Evolutionary conservation across 2,888 invertebrate genomes (phyloP).

Genomic region (Perdita meconis): DNA sequence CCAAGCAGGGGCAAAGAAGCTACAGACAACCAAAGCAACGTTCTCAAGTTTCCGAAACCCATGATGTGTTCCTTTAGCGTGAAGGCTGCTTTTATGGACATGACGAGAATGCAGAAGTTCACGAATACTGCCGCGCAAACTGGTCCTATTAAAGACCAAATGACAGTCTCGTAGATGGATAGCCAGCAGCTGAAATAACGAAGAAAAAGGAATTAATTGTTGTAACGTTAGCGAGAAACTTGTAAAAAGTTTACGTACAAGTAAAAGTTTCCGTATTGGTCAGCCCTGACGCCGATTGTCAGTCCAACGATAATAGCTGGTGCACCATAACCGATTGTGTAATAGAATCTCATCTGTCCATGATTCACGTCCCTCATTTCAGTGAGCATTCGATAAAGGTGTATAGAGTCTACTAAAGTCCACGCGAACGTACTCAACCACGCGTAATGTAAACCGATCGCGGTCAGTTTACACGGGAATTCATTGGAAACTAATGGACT

Average conservation of each 20-base stretch:
- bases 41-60: constrained; percentile 89
- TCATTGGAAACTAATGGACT: constrained; percentile 92
- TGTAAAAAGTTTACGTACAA: constrained; percentile 90
- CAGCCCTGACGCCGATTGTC: constrained; percentile 95
- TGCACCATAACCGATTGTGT: constrained; percentile 95
- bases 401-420: constrained; percentile 96
- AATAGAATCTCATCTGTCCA: constrained; percentile 96
- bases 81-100: constrained; percentile 95
- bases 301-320: constrained; percentile 96
- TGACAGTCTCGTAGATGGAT: constrained; percentile 95
- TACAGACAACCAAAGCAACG: constrained; percentile 94
- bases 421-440: constrained; percentile 96
- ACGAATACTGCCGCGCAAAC: constrained; percentile 91
- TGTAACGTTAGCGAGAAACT: background rate
- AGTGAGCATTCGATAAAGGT: constrained; percentile 96
- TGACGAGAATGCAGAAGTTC: constrained; percentile 92
- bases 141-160: constrained; percentile 98
- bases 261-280: constrained; percentile 96
- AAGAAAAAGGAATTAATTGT: too few relatives aligned
- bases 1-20: constrained; percentile 93
- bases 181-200: constrained; percentile 93
- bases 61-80: constrained; percentile 95
- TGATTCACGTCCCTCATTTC: constrained; percentile 98
- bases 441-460: constrained; percentile 96
- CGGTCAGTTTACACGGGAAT: constrained; percentile 94